Evolutionary conservation across 2,113 vertebrate genomes (phyloP).

Genomic region (Laterallus jamaicensis): DNA sequence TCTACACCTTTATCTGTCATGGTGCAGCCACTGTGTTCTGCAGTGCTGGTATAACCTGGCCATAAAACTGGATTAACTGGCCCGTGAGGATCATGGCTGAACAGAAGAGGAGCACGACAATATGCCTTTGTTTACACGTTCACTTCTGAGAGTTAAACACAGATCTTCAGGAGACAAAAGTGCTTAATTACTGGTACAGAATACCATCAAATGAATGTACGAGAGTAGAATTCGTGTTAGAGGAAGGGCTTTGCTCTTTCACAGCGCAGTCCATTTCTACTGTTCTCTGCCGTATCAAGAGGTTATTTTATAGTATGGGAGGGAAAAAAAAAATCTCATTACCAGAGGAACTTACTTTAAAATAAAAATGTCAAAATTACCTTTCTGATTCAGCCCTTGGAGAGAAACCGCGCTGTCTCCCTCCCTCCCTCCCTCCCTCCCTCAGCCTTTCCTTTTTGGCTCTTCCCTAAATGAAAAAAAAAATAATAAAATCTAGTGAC

Average conservation of each 20-base stretch:
- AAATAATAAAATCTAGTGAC: neutral
- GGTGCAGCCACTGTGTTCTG: constrained; percentile 43
- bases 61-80: constrained; percentile 72
- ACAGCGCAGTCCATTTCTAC: neutral
- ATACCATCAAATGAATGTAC: neutral
- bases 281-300: neutral
- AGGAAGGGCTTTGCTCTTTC: neutral
- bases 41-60: constrained; percentile 62
- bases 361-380: constrained; percentile 46
- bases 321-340: neutral
- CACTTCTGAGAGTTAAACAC: neutral
- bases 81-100: constrained; percentile 39
- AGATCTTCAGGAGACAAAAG: neutral
- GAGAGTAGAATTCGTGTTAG: neutral
- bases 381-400: constrained; percentile 6
- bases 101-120: constrained; percentile 15
- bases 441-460: neutral
- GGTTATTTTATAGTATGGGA: neutral
- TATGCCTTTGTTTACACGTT: constrained; percentile 48
- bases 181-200: constrained; percentile 18
- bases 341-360: constrained; percentile 29
- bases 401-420: constrained; percentile 6
- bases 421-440: neutral
- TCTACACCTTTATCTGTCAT: constrained; percentile 55
- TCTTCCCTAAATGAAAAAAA: neutral